phyloP scores from a whole-genome alignment of 2,113 vertebrate species.

The Limanda limanda region DNA sequence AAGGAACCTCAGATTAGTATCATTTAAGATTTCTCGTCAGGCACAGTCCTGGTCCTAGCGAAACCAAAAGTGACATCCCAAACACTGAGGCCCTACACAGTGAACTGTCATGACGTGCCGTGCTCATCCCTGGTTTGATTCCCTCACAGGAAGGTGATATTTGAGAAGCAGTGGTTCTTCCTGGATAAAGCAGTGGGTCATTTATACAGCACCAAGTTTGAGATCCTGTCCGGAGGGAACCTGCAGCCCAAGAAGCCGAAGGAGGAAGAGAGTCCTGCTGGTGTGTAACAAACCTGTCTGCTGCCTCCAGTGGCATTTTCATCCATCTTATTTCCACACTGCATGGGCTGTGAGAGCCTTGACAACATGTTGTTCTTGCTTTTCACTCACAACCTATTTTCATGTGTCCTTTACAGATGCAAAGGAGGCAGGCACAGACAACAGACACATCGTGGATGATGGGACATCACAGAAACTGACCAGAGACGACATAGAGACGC shows the following conservation, averaged over 20 bases:
- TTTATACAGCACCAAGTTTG: conserved; percentile 89
- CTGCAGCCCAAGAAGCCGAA: conserved; percentile 85
- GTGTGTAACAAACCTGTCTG: conserved; percentile 69
- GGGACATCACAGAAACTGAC: conserved; percentile 98
- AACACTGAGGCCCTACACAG: too few species aligned
- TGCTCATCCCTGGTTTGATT: neutral
- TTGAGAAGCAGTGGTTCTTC: conserved; percentile 98
- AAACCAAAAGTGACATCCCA: neutral
- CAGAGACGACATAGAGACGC: conserved; percentile 95
- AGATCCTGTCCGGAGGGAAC: conserved; percentile 87
- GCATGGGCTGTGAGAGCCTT: too few species aligned
- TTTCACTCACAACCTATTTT: neutral
- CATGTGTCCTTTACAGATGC: conserved; percentile 80
- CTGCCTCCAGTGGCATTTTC: neutral
- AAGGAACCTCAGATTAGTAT: neutral
- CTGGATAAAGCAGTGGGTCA: conserved; percentile 91
- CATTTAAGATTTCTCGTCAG: neutral
- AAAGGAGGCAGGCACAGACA: conserved; percentile 94
- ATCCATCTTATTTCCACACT: neutral
- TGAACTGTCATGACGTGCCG: too few species aligned
- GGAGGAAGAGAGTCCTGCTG: conserved; percentile 77
- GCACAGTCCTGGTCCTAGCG: neutral
- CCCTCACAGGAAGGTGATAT: conserved; percentile 89
- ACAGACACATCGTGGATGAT: conserved; percentile 97
- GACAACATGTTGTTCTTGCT: neutral